Evolutionary conservation across 2,797 vertebrate species (phyloP).

Genomic region (Lithobates pipiens): DNA sequence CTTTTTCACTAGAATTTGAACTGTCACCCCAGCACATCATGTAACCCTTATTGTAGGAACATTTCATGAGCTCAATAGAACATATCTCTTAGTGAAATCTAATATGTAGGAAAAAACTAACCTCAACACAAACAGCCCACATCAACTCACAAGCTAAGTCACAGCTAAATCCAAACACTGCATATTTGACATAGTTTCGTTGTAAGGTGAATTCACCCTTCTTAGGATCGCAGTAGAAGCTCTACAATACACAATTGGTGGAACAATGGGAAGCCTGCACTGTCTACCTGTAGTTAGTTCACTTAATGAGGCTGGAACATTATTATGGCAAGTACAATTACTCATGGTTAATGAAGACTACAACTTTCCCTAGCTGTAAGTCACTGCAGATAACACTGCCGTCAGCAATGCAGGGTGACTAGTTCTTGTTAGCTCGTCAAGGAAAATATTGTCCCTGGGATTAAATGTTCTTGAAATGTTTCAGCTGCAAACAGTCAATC

Average conservation of each 20-base stretch:
- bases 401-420: slow-evolving; percentile 35
- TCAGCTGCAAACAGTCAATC: slow-evolving; percentile 45
- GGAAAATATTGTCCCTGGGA: slow-evolving; percentile 56
- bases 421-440: slow-evolving; percentile 48
- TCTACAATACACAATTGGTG: neutral
- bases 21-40: neutral
- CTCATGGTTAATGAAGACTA: neutral
- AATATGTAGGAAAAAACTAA: slow-evolving; percentile 22
- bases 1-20: neutral
- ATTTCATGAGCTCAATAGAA: neutral
- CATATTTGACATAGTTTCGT: slow-evolving; percentile 44
- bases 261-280: neutral
- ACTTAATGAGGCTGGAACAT: neutral
- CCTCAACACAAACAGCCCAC: slow-evolving; percentile 47
- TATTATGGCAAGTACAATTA: neutral
- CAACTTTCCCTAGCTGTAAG: neutral
- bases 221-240: neutral
- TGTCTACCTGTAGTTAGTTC: neutral
- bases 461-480: slow-evolving; percentile 58
- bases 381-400: slow-evolving; percentile 17
- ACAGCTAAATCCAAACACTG: slow-evolving; percentile 29
- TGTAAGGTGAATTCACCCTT: slow-evolving; percentile 1
- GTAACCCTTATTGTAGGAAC: slow-evolving; percentile 1
- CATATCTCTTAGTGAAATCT: slow-evolving; percentile 22
- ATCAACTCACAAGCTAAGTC: slow-evolving; percentile 19